phyloP scores from a whole-genome alignment of 2,797 vertebrate species.

The Luscinia luscinia region DNA sequence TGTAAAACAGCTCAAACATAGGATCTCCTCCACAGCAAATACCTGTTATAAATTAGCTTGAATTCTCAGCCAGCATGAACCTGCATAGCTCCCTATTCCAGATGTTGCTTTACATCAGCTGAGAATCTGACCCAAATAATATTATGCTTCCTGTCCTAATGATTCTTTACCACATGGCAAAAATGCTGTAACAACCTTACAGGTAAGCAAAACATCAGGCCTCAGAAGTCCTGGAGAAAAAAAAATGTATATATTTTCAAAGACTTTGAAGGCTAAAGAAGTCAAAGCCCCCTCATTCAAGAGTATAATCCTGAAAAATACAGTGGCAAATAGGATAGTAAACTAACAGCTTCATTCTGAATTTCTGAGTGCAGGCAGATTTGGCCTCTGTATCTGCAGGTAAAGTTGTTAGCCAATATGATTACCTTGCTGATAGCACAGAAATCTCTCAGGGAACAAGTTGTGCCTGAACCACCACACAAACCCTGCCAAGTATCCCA shows the following conservation, averaged over 20 bases:
- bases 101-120: not conserved
- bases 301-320: not conserved
- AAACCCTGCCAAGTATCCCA: not conserved
- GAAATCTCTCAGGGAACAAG: not conserved
- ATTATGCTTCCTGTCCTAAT: not conserved
- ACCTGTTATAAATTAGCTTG: not conserved
- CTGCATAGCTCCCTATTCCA: not conserved
- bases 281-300: not conserved
- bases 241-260: not conserved
- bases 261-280: not conserved
- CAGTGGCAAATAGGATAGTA: not conserved
- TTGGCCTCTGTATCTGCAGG: not conserved
- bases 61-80: not conserved
- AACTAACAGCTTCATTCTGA: not conserved
- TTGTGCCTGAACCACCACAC: not conserved
- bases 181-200: constrained; percentile 19
- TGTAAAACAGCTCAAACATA: constrained; percentile 32
- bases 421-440: not conserved
- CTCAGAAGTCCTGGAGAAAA: not conserved
- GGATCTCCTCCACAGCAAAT: not conserved
- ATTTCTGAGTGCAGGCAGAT: not conserved
- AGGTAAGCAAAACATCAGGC: not conserved
- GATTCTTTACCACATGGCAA: not conserved
- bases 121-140: not conserved
- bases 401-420: not conserved